Base-by-base conservation (phyloP, 2,797 vertebrate species). In the Molossus molossus region DNA sequence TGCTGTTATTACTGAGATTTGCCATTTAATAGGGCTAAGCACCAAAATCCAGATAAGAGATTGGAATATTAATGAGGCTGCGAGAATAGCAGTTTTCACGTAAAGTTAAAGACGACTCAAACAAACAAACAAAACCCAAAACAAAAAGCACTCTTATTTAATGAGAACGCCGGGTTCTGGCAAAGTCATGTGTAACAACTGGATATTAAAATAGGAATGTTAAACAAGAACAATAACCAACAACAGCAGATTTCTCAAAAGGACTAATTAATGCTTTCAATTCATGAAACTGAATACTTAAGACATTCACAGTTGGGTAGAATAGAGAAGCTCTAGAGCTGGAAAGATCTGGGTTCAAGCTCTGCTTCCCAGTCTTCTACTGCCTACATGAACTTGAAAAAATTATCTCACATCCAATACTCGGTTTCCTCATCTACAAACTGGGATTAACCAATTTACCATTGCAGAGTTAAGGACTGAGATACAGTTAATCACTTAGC, bases 221-320 rank as follows among this genome's bases (percentile, higher is more conserved):
- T 87, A 90, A 96, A 69, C 4, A 84, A 87, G n/a, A 92, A 93
- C 55, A 92, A 70, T n/a, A 81, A 83, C 27, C 33, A 82, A 48
- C 37, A 80, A 55, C 5, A 79, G 65, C 0, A 77, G 40, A 50
- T 48, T 86, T 81, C 60, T 85, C 72, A 53, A 73, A 92, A 92
- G 17, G 29, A 90, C 5, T 85, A 82, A 3, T 75, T 81, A 87
- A 89, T 70, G 65, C n/a, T 90, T 87, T 90, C 62, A 87, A 90
- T 10, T 69, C 65, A 18, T 89, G 57, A 83, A 94, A 89, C 9
- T 72, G 40, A 87, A 70, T 70, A 91, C 53, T 92, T 75, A 72
- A 65, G 25, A 75, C 27, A 48, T n/a, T 48, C 14, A 55, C 7
- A 50, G 37, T 17, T 82, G 27, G 13, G 27, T 3, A 40, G 60